These are phyloP conservation scores for Pegoplata infirma DNA, from an alignment of 2,888 invertebrate species.

Conservation along the genomic window DNA sequence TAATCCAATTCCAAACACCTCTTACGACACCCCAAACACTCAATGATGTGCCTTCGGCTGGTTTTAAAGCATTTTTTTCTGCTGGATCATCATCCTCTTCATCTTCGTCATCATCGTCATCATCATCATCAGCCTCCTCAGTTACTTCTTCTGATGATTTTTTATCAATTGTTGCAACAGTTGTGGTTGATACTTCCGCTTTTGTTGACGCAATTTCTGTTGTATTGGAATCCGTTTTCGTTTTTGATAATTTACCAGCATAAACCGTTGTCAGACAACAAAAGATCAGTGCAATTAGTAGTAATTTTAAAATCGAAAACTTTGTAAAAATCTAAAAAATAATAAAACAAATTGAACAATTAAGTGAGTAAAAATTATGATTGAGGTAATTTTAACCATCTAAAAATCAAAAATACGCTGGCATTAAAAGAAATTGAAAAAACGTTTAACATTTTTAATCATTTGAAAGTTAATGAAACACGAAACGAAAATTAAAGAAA, in stretches of 20 bases:
- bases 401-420: too few species aligned
- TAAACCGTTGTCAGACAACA: slow-evolving; percentile 66
- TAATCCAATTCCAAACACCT: slow-evolving; percentile 74
- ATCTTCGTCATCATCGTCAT: slow-evolving; percentile 52
- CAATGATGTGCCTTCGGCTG: slow-evolving; percentile 67
- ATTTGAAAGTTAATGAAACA: too few species aligned
- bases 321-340: slow-evolving; percentile 71
- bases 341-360: too few species aligned
- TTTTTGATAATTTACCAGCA: slow-evolving; percentile 69
- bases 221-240: slow-evolving; percentile 57
- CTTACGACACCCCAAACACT: slow-evolving; percentile 73
- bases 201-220: slow-evolving; percentile 58
- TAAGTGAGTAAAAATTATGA: too few species aligned
- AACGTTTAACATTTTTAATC: too few species aligned
- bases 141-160: slow-evolving; percentile 36
- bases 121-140: too few species aligned
- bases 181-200: slow-evolving; percentile 42
- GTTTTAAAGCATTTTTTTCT: slow-evolving; percentile 69
- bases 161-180: neutral
- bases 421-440: too few species aligned
- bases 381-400: too few species aligned
- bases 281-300: slow-evolving; percentile 67
- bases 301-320: slow-evolving; percentile 65
- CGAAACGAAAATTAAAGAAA: too few species aligned
- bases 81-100: slow-evolving; percentile 55